phyloP scores from a whole-genome alignment of 1,140 invertebrate species.

The Diuraphis noxia region DNA sequence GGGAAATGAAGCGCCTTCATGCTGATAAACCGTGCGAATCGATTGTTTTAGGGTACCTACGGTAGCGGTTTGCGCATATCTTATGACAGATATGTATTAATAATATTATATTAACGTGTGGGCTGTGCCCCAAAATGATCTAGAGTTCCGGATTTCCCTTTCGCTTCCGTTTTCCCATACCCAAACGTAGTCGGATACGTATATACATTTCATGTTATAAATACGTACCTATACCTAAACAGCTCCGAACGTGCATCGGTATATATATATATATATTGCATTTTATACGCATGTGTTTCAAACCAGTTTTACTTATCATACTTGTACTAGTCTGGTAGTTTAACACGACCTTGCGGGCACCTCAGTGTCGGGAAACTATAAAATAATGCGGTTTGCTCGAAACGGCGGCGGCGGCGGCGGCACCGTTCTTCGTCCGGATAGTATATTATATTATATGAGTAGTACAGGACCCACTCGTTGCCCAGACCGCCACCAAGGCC shows the following conservation, averaged over 20 bases:
- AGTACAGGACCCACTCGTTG: neutral
- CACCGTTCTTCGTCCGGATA: neutral
- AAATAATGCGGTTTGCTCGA: neutral
- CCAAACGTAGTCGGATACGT: neutral
- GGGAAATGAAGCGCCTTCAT: neutral
- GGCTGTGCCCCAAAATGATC: neutral
- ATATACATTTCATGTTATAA: neutral
- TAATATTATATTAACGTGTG: neutral
- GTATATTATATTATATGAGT: no score
- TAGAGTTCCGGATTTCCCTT: neutral
- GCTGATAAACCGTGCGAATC: neutral
- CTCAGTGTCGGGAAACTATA: neutral
- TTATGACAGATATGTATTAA: neutral
- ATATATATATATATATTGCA: neutral
- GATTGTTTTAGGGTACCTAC: neutral
- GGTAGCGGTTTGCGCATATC: neutral
- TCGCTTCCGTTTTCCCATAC: neutral
- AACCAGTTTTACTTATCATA: slow-evolving; percentile 32
- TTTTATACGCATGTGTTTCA: neutral
- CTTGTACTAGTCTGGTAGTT: neutral
- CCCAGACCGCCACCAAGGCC: slow-evolving; percentile 9
- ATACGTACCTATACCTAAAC: neutral
- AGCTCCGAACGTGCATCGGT: neutral
- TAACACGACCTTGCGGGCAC: slow-evolving; percentile 11
- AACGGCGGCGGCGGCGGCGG: neutral